These are phyloP conservation scores for Cheilosia scutellata DNA, from an alignment of 2,888 invertebrate genomes.

Conservation along the genomic window DNA sequence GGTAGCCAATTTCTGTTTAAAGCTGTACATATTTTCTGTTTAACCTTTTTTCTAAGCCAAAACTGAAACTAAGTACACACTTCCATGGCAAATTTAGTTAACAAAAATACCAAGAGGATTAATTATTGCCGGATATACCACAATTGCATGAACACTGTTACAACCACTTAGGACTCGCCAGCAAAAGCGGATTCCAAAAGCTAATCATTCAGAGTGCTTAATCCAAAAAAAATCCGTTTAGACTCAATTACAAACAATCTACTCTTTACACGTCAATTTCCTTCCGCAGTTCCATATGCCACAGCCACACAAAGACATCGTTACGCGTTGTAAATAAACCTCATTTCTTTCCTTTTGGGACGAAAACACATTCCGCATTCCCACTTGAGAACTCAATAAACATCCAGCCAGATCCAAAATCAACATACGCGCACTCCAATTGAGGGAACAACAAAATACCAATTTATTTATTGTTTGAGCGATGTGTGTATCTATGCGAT, in stretches of 20 bases:
- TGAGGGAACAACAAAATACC: conserved; percentile 37
- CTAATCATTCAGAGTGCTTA: too few relatives aligned
- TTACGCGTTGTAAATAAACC: conserved; percentile 19
- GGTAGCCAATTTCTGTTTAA: too few relatives aligned
- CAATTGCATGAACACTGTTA: too few relatives aligned
- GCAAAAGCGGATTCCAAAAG: too few relatives aligned
- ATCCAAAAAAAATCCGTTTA: background rate
- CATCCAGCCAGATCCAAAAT: conserved; percentile 1
- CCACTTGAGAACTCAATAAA: conserved; percentile 54
- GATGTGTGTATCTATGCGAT: background rate
- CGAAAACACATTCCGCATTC: conserved; percentile 52
- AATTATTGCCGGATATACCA: too few relatives aligned
- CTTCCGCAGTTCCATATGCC: background rate
- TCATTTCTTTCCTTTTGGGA: background rate
- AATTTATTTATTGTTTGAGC: conserved; percentile 8
- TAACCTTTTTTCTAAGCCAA: too few relatives aligned
- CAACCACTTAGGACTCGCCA: too few relatives aligned
- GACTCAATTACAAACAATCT: background rate
- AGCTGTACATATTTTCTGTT: too few relatives aligned
- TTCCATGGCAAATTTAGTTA: too few relatives aligned
- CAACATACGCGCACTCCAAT: conserved; percentile 48
- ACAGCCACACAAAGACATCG: background rate
- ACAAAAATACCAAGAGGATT: too few relatives aligned
- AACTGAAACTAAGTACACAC: too few relatives aligned
- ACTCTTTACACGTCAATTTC: background rate